phyloP scores from a whole-genome alignment of 2,888 invertebrate genomes.

The Cyrtodaria siliqua region DNA sequence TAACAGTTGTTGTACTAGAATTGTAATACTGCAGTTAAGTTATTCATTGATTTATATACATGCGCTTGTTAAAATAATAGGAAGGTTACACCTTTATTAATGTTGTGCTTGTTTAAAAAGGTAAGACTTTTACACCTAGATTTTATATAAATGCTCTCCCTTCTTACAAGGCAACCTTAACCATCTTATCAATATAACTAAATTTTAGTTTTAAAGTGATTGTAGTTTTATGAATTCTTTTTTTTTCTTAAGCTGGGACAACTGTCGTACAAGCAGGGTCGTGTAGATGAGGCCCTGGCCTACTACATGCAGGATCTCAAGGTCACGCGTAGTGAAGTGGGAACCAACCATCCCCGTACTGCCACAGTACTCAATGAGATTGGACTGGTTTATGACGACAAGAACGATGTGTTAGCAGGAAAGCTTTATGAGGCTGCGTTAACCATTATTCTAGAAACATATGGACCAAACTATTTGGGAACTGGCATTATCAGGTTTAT shows the following conservation, averaged over 20 bases:
- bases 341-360: slow-evolving; percentile 71
- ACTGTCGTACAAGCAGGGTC: slow-evolving; percentile 73
- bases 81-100: no score
- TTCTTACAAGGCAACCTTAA: no score
- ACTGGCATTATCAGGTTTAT: slow-evolving; percentile 74
- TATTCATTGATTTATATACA: no score
- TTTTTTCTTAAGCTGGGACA: slow-evolving; percentile 80
- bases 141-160: no score
- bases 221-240: no score
- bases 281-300: slow-evolving; percentile 74
- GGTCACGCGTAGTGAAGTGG: slow-evolving; percentile 75
- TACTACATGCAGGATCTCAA: slow-evolving; percentile 76
- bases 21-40: no score
- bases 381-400: slow-evolving; percentile 77
- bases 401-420: slow-evolving; percentile 66
- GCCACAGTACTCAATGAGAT: slow-evolving; percentile 74
- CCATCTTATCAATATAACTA: no score
- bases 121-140: no score
- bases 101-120: no score
- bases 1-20: no score
- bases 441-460: slow-evolving; percentile 68
- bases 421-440: slow-evolving; percentile 74
- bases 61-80: no score
- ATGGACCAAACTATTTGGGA: slow-evolving; percentile 72
- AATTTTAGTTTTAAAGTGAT: no score